These are phyloP conservation scores for Phainopepla nitens DNA, from an alignment of 2,113 vertebrate genomes.

Conservation along the genomic window DNA sequence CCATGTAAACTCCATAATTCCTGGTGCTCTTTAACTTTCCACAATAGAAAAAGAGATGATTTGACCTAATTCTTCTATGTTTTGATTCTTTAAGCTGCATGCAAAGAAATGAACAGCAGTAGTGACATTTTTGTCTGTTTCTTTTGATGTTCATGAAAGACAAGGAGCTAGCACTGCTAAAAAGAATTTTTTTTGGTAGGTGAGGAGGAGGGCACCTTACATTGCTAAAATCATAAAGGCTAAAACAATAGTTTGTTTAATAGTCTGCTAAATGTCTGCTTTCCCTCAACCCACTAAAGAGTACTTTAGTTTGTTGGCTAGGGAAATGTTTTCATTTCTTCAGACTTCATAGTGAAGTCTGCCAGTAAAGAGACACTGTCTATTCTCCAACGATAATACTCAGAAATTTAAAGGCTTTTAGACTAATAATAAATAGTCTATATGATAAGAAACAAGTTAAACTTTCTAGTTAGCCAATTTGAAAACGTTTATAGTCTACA, in stretches of 20 bases:
- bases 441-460: neutral
- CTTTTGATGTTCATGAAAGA: neutral
- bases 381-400: neutral
- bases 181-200: neutral
- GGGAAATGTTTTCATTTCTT: neutral
- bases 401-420: neutral
- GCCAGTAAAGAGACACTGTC: neutral
- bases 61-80: neutral
- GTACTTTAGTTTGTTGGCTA: neutral
- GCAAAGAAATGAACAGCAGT: neutral
- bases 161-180: neutral
- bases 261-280: neutral
- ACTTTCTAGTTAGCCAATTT: neutral
- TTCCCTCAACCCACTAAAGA: neutral
- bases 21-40: neutral
- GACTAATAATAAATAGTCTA: neutral
- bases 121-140: neutral
- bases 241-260: neutral
- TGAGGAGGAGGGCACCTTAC: neutral
- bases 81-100: neutral
- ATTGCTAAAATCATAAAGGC: neutral
- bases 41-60: neutral
- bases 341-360: neutral
- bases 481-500: neutral
- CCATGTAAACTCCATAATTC: neutral